A percentile compares a stretch with the other conserved stretches of the same genome.
phyloP scores from a whole-genome alignment of 1,140 invertebrate species.

The Diachasma alloeum region DNA sequence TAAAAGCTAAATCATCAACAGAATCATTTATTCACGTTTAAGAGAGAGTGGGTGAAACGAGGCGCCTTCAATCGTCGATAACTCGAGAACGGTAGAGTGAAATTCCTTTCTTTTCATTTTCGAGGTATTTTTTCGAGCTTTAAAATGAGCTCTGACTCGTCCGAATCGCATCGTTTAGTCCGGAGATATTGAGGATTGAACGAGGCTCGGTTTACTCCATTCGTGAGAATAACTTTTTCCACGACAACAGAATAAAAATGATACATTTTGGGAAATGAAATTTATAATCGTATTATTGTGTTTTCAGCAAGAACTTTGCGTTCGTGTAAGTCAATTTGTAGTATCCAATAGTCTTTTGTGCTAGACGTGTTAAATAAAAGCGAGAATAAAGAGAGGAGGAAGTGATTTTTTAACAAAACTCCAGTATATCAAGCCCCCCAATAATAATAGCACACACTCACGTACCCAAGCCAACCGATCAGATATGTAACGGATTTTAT shows the following conservation, averaged over 20 bases:
- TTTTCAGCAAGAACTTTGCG: conserved; percentile 65
- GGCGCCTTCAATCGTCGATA: no score
- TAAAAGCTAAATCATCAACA: conserved; percentile 58
- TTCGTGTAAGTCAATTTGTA: conserved; percentile 59
- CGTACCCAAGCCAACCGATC: background rate
- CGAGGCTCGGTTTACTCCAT: no score
- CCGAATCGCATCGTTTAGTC: no score
- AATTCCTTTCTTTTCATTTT: no score
- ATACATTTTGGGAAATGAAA: conserved; percentile 15
- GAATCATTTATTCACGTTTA: background rate
- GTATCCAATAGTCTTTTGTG: conserved; percentile 33
- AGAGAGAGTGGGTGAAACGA: background rate
- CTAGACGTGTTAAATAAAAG: conserved; percentile 25
- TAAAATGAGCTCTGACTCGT: no score
- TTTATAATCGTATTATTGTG: conserved; percentile 47
- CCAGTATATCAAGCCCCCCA: conserved; percentile 16
- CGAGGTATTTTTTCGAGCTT: no score
- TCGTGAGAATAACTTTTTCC: no score
- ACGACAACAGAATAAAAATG: conserved; percentile 2
- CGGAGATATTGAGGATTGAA: no score
- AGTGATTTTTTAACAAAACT: conserved; percentile 17
- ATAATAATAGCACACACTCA: background rate
- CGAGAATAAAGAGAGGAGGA: conserved; percentile 13
- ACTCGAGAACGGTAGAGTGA: no score
- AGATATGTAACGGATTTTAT: conserved; percentile 28